A percentile compares a stretch with the other conserved stretches of the same genome.
These are phyloP conservation scores for Drosophila miranda DNA, from an alignment of 1,140 invertebrate species.

Conservation along the genomic window DNA sequence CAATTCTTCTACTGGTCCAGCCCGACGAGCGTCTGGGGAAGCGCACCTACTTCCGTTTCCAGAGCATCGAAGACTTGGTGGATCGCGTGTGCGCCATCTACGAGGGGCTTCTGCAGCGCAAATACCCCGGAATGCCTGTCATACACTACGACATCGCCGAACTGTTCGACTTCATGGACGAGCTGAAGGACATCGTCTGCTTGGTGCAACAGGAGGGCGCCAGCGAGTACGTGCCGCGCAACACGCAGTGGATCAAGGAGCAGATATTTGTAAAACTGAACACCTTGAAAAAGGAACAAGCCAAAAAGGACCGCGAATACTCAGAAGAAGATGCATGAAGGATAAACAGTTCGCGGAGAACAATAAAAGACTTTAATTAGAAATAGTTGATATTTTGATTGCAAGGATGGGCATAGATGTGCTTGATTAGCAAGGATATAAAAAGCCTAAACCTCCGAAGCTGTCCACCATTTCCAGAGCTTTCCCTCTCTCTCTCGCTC, in stretches of 20 bases:
- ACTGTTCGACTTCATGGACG: slow-evolving; percentile 2
- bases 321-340: too few species aligned
- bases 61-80: neutral
- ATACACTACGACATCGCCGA: neutral
- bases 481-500: too few species aligned
- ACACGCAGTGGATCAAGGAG: slow-evolving; percentile 3
- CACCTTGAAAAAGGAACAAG: too few species aligned
- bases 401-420: too few species aligned
- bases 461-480: too few species aligned
- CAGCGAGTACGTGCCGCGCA: neutral
- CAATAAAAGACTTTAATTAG: too few species aligned
- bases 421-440: too few species aligned
- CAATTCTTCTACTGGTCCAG: neutral
- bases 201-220: neutral
- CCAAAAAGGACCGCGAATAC: too few species aligned
- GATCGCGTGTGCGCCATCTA: slow-evolving; percentile 2
- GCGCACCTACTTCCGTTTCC: neutral
- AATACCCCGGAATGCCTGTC: neutral
- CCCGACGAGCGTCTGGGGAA: neutral
- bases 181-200: neutral
- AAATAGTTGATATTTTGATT: too few species aligned
- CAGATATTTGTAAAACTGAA: too few species aligned
- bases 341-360: too few species aligned
- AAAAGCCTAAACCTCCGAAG: too few species aligned
- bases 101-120: neutral